Evolutionary conservation across 2,888 invertebrate species (phyloP), one percentile per base, ranked within the genome.

Genomic region (Callyntrura guangdongensis): DNA sequence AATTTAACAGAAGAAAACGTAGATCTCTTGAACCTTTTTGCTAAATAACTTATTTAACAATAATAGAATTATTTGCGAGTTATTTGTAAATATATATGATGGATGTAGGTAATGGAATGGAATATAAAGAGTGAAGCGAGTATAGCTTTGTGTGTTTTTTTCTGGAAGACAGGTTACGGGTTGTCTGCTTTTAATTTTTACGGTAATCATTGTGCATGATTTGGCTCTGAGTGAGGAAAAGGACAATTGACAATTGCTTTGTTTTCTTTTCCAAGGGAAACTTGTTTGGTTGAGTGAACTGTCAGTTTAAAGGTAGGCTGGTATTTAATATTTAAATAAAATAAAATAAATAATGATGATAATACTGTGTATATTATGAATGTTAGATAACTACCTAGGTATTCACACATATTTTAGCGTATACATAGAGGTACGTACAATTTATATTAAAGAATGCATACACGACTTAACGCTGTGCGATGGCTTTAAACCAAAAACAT

Each of bases 381-480:
- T 36, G 36, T 36, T 36, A 45, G 9, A 20, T 20, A 49, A 20
- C 17, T 20, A 49, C 12, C 17, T 47, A 72, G 17, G 45, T 22
- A 74, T 45, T 45, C 17, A 72, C 47, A 47, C 47, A 72, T 72
- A 72, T 47, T 45, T 47, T 17, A n/a, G n/a, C 0, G 17, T 20
- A 61, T 61, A 64, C 64, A 64, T 72, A 36, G 36, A 11, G 14
- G 14, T 59, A 59, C n/a, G 5, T 72, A 83, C 11, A 47, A 20
- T 49, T 25, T 36, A 64, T 64, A 22, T 4, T 36, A 36, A 47
- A 83, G 14, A 83, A 36, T 81, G 81, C 81, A 81, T 81, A 79
- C 77, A 79, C 77, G 64, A 84, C 77, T 84, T 89, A 67, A 82
- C 85, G 89, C 89, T 90, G 89, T 90, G 89, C 89, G 77, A 79